Conservation (phyloP, 1,140 invertebrate species). For the Hycleus phaleratus region DNA sequence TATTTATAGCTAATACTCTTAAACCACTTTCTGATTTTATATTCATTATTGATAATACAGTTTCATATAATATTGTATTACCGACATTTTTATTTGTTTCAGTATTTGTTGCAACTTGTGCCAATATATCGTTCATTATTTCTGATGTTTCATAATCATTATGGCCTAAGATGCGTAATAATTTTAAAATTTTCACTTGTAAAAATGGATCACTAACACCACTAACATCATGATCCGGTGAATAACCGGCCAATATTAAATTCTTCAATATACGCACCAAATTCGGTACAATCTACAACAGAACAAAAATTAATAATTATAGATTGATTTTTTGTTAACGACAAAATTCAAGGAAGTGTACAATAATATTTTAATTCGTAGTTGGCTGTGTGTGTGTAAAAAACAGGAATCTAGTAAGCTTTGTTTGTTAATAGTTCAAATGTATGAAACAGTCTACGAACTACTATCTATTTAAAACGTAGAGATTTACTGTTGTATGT, state of each 20-base stretch:
- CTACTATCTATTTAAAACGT: no score
- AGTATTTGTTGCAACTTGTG: constrained; percentile 96
- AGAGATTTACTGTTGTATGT: no score
- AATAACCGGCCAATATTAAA: constrained; percentile 95
- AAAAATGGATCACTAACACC: constrained; percentile 99
- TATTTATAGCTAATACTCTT: constrained; percentile 92
- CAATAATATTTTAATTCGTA: not conserved
- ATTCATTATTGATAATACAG: constrained; percentile 97
- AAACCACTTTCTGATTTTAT: constrained; percentile 93
- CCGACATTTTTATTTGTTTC: constrained; percentile 98
- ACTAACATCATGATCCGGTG: constrained; percentile 99
- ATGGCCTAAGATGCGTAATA: constrained; percentile 88
- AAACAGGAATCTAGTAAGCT: no score
- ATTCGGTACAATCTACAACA: constrained; percentile 93
- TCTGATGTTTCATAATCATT: constrained; percentile 96
- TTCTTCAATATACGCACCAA: constrained; percentile 97
- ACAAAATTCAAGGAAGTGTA: not conserved
- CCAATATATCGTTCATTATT: constrained; percentile 99
- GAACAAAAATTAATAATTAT: constrained; percentile 33
- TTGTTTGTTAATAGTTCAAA: no score
- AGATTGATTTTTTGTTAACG: no score
- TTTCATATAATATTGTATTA: constrained; percentile 96
- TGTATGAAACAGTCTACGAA: no score
- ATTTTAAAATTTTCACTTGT: constrained; percentile 88
- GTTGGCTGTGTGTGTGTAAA: no score